Percentiles rank a stretch among this genome's conserved stretches.
Evolutionary conservation across 2,797 vertebrate genomes (phyloP).

Genomic region (Anguilla obscura): DNA sequence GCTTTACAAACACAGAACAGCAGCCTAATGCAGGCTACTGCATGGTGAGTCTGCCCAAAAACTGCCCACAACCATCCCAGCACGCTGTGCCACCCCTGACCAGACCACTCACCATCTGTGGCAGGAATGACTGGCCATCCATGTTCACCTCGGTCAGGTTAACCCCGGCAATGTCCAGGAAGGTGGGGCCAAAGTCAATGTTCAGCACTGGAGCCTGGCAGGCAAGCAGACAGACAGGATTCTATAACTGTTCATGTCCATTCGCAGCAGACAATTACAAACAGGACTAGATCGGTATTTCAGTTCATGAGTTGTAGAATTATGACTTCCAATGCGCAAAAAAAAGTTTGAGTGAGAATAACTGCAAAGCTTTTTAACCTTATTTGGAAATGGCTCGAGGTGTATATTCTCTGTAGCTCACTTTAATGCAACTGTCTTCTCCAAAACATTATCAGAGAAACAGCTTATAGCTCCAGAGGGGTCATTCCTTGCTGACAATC

Average conservation of each 20-base stretch:
- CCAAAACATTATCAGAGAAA: not conserved
- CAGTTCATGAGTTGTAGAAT: not conserved
- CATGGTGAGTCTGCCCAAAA: not conserved
- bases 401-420: not conserved
- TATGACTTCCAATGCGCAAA: not conserved
- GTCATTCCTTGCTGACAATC: not conserved
- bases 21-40: not conserved
- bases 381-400: not conserved
- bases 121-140: slow-evolving; percentile 77
- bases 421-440: not conserved
- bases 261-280: not conserved
- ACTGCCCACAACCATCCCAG: not conserved
- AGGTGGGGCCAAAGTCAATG: slow-evolving; percentile 76
- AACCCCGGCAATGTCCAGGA: slow-evolving; percentile 75
- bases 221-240: not conserved
- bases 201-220: slow-evolving; percentile 72
- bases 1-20: too few relatives aligned
- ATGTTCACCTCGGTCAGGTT: slow-evolving; percentile 63
- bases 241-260: not conserved
- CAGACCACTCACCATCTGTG: slow-evolving; percentile 69
- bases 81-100: not conserved
- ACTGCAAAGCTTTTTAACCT: not conserved
- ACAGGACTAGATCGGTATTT: not conserved
- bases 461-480: not conserved
- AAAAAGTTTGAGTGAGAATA: not conserved